A percentile compares a stretch with the other conserved stretches of the same genome.
phyloP scores from a whole-genome alignment of 2,888 invertebrate species.

The Drosophila ustulata region DNA sequence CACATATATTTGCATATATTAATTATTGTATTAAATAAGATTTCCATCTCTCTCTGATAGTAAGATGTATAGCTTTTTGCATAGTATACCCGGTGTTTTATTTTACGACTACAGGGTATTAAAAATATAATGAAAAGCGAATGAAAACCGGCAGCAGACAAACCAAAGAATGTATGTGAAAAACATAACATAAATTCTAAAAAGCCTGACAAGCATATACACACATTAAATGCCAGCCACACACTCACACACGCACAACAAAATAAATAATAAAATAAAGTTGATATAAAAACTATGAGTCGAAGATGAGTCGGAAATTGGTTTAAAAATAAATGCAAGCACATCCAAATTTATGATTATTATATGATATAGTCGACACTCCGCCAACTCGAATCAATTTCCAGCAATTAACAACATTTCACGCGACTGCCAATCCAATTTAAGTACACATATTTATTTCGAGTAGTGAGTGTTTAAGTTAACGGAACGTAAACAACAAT shows the following conservation, averaged over 20 bases:
- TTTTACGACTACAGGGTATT: constrained; percentile 32
- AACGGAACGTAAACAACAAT: constrained; percentile 50
- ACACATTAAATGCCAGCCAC: constrained; percentile 48
- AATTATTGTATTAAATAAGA: no score
- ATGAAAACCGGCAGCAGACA: constrained; percentile 64
- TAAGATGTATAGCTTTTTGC: background rate
- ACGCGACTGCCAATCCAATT: constrained; percentile 8
- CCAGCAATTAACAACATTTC: constrained; percentile 44
- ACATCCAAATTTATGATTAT: constrained; percentile 71
- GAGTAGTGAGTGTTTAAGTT: constrained; percentile 52
- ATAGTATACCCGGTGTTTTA: background rate
- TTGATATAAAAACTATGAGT: constrained; percentile 72
- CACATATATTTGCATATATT: no score
- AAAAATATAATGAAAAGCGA: constrained; percentile 49
- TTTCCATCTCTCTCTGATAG: background rate
- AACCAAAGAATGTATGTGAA: constrained; percentile 74
- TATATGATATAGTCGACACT: constrained; percentile 36
- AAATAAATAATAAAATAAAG: constrained; percentile 58
- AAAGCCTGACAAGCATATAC: constrained; percentile 74
- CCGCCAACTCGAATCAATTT: constrained; percentile 37
- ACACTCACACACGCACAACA: constrained; percentile 24
- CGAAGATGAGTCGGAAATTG: constrained; percentile 56
- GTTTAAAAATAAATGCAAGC: constrained; percentile 74
- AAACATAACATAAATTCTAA: constrained; percentile 77
- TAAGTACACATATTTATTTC: constrained; percentile 34